phyloP scores from a whole-genome alignment of 1,140 invertebrate genomes.

The Bombus confusus region DNA sequence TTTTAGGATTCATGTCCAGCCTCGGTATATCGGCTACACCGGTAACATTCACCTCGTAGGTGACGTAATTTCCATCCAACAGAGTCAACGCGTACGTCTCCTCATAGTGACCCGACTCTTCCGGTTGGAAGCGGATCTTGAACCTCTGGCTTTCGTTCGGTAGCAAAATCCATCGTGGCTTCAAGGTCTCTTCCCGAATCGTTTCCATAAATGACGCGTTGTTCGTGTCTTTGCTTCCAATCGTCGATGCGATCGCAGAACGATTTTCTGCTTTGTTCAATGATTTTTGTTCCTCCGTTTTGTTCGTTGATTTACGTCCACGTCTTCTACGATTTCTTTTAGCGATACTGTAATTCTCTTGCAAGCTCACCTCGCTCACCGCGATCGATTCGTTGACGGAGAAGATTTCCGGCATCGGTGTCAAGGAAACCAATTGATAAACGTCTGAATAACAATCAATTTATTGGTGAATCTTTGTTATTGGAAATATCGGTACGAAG shows the following conservation, averaged over 20 bases:
- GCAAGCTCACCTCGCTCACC: neutral
- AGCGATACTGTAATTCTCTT: conserved; percentile 6
- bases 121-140: conserved; percentile 68
- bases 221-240: conserved; percentile 8
- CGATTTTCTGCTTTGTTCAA: conserved; percentile 8
- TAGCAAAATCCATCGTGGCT: conserved; percentile 67
- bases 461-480: neutral
- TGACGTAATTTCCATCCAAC: conserved; percentile 48
- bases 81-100: conserved; percentile 63
- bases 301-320: neutral
- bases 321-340: neutral
- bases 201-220: neutral
- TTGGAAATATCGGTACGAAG: neutral
- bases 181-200: conserved; percentile 53
- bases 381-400: neutral
- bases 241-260: conserved; percentile 20
- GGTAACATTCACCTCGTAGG: conserved; percentile 60
- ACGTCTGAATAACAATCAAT: conserved; percentile 16
- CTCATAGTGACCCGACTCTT: conserved; percentile 54
- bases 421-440: conserved; percentile 48
- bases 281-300: conserved; percentile 10
- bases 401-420: neutral
- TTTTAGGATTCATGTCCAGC: conserved; percentile 65
- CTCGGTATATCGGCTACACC: conserved; percentile 68
- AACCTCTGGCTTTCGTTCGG: conserved; percentile 65